phyloP scores from a whole-genome alignment of 2,888 invertebrate genomes.

The Leucophenga montana region DNA sequence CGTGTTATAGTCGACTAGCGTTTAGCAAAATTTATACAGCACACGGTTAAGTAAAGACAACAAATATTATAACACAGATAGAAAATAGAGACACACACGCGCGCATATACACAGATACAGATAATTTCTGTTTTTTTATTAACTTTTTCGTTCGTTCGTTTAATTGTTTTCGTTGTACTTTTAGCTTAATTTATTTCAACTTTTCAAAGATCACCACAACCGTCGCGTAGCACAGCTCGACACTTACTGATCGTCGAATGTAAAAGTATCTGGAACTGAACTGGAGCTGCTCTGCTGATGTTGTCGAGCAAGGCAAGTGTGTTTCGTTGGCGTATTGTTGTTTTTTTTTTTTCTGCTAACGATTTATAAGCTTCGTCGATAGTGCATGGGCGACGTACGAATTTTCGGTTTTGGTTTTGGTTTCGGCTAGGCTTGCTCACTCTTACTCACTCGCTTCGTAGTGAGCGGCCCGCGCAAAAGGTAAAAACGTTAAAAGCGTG shows the following conservation, averaged over 20 bases:
- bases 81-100: constrained; percentile 29
- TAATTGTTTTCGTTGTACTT: constrained; percentile 43
- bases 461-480: constrained; percentile 22
- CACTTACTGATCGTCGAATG: constrained; percentile 67
- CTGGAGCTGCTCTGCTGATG: constrained; percentile 34
- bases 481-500: constrained; percentile 7
- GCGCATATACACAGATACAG: constrained; percentile 32
- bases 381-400: too few relatives aligned
- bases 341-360: too few relatives aligned
- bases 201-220: constrained; percentile 56
- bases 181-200: constrained; percentile 21
- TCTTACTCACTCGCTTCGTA: too few relatives aligned
- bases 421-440: too few relatives aligned
- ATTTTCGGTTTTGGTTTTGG: too few relatives aligned
- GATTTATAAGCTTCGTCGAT: too few relatives aligned
- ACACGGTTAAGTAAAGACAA: background rate
- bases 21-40: constrained; percentile 4
- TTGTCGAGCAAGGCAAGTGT: too few relatives aligned
- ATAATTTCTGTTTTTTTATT: constrained; percentile 27
- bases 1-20: constrained; percentile 31
- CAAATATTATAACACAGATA: constrained; percentile 30
- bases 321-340: too few relatives aligned
- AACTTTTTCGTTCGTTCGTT: constrained; percentile 16
- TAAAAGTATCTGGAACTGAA: constrained; percentile 3
- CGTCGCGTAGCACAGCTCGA: constrained; percentile 70